Evolutionary conservation across 1,140 invertebrate species (phyloP).

Genomic region (Heliothis subflexa): DNA sequence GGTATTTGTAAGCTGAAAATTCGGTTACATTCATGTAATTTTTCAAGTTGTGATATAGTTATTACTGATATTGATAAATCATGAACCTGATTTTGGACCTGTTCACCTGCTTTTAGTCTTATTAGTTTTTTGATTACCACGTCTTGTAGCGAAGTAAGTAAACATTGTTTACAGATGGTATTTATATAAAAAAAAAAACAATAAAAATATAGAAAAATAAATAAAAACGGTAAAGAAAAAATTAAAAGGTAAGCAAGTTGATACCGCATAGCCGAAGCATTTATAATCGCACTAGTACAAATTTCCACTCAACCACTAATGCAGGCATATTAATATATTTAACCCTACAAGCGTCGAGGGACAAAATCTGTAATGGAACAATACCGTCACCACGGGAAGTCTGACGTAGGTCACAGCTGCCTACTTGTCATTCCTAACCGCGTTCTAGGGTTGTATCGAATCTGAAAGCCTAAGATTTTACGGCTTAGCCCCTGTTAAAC

Average conservation of each 20-base stretch:
- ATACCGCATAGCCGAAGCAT: no score
- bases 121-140: no score
- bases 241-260: no score
- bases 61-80: no score
- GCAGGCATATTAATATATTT: slow-evolving; percentile 38
- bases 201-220: no score
- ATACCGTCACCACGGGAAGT: not conserved
- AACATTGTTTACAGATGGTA: no score
- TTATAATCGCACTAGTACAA: not conserved
- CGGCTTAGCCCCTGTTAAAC: not conserved
- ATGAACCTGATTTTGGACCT: no score
- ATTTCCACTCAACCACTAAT: not conserved
- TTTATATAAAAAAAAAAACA: no score
- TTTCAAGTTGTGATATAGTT: no score
- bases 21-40: not conserved
- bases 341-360: slow-evolving; percentile 37
- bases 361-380: slow-evolving; percentile 23
- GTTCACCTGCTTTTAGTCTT: no score
- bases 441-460: slow-evolving; percentile 27
- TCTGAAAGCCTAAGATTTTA: slow-evolving; percentile 24
- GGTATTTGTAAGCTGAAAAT: not conserved
- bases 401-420: slow-evolving; percentile 17
- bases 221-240: no score
- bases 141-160: no score
- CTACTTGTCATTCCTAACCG: slow-evolving; percentile 44